Percentiles rank a stretch among this genome's conserved stretches.
These are phyloP conservation scores for Dicrostonyx torquatus DNA, from an alignment of 2,797 vertebrate genomes.

Conservation along the genomic window DNA sequence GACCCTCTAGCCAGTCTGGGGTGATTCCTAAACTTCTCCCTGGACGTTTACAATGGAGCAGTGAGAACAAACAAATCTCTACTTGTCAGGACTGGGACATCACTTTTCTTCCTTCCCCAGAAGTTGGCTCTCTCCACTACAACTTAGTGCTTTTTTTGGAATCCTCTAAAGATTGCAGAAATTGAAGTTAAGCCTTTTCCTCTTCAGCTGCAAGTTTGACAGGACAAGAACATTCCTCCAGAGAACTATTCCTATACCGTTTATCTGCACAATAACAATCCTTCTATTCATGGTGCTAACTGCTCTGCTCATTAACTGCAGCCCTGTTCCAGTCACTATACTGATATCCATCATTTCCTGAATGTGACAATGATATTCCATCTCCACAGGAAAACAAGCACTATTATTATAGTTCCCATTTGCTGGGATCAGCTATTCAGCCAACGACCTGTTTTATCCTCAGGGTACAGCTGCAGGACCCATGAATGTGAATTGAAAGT, in stretches of 20 bases:
- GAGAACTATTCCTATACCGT: background rate
- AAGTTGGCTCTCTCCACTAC: background rate
- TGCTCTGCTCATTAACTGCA: background rate
- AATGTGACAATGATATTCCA: constrained; percentile 10
- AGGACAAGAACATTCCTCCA: constrained; percentile 6
- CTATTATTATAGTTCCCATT: background rate
- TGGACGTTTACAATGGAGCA: background rate
- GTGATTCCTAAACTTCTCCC: background rate
- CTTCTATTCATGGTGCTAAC: background rate
- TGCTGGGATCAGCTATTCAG: background rate
- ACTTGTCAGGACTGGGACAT: background rate
- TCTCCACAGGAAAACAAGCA: constrained; percentile 3
- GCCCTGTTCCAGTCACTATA: background rate
- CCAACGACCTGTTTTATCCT: background rate
- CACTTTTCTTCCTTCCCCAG: background rate
- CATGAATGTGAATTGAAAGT: constrained; percentile 4
- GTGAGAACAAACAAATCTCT: background rate
- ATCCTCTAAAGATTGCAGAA: background rate
- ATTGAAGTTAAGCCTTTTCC: background rate
- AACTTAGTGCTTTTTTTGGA: background rate
- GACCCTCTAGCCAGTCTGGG: background rate
- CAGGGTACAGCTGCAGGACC: background rate
- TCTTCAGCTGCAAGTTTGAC: background rate
- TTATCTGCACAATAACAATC: constrained; percentile 12
- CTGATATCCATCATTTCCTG: background rate